Evolutionary conservation across 2,113 vertebrate genomes (phyloP).

Genomic region (Stegastes partitus): DNA sequence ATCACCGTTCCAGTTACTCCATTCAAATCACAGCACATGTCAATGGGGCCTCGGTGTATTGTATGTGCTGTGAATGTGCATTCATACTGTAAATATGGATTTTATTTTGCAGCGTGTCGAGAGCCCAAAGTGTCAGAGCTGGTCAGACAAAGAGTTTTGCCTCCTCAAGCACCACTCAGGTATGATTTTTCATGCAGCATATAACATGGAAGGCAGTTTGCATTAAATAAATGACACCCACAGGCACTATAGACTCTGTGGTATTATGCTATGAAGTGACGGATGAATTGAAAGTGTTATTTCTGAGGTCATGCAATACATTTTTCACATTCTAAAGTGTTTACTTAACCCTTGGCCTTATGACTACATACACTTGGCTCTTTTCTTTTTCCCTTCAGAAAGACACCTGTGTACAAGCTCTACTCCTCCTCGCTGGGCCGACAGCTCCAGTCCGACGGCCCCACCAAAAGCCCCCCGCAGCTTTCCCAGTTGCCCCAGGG

Average conservation of each 20-base stretch:
- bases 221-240: not conserved
- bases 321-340: not conserved
- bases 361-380: not conserved
- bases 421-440: conserved; percentile 88
- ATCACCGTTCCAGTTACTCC: not conserved
- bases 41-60: not conserved
- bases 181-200: conserved; percentile 53
- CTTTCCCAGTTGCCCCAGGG: conserved; percentile 89
- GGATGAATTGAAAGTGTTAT: not conserved
- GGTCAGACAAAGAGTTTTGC: conserved; percentile 92
- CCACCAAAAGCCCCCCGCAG: conserved; percentile 86
- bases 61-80: not conserved
- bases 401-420: conserved; percentile 93
- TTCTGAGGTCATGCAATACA: not conserved
- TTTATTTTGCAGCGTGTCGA: conserved; percentile 89
- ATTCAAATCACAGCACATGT: not conserved
- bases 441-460: conserved; percentile 75
- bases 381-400: conserved; percentile 80
- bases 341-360: too few species aligned
- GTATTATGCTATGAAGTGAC: not conserved
- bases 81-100: not conserved
- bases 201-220: not conserved
- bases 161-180: conserved; percentile 91
- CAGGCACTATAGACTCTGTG: not conserved
- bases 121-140: conserved; percentile 96